Conservation (phyloP, 2,888 invertebrate genomes). For the Ferrisia virgata region DNA sequence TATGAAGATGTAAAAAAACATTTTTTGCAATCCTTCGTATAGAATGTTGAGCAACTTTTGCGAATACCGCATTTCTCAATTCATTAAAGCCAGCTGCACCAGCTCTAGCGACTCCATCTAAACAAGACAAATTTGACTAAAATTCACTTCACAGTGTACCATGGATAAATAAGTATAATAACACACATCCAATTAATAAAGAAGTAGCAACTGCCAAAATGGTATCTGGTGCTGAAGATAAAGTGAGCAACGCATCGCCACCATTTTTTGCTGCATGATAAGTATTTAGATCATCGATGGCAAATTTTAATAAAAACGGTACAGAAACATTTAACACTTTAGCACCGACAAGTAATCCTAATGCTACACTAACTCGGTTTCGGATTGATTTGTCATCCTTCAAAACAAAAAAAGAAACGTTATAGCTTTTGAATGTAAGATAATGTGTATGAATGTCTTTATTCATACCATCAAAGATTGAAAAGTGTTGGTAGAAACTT, state of each 20-base stretch:
- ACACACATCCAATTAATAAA: constrained; percentile 82
- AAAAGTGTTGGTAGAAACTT: constrained; percentile 9
- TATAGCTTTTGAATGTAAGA: too few relatives aligned
- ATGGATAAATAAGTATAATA: constrained; percentile 37
- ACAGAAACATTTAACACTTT: constrained; percentile 88
- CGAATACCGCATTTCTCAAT: constrained; percentile 94
- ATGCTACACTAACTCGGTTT: constrained; percentile 77
- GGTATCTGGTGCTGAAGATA: constrained; percentile 77
- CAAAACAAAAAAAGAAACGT: too few relatives aligned
- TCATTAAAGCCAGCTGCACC: constrained; percentile 93
- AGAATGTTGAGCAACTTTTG: constrained; percentile 94
- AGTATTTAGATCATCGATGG: constrained; percentile 80
- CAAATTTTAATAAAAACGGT: constrained; percentile 93
- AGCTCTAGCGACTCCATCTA: constrained; percentile 91
- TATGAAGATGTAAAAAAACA: constrained; percentile 93
- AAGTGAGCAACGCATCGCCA: constrained; percentile 62
- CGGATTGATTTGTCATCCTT: constrained; percentile 72
- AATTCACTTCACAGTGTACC: background rate
- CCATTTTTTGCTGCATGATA: constrained; percentile 55
- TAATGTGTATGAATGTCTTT: too few relatives aligned
- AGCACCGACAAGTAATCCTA: constrained; percentile 74
- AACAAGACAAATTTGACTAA: constrained; percentile 48
- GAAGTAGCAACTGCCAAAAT: constrained; percentile 74
- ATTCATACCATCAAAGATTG: too few relatives aligned
- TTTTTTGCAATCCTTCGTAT: constrained; percentile 90